These are phyloP conservation scores for Toxotes jaculatrix DNA, from an alignment of 2,113 vertebrate species.

Conservation along the genomic window DNA sequence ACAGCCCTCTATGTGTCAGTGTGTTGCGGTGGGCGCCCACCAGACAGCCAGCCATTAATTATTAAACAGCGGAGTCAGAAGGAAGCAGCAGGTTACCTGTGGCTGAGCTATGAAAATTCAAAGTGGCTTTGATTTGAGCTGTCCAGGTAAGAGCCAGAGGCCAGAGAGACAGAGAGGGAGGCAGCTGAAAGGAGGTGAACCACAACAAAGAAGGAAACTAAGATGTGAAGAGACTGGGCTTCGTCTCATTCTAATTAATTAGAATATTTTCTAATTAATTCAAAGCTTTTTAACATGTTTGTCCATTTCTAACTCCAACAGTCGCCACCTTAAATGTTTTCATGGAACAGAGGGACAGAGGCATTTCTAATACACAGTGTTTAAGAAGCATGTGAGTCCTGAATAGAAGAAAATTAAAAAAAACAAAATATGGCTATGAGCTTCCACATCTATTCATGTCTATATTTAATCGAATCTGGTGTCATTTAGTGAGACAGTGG, in stretches of 20 bases:
- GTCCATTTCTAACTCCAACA: neutral
- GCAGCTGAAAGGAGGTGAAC: constrained; percentile 16
- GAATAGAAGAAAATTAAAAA: neutral
- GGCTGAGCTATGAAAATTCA: constrained; percentile 57
- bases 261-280: neutral
- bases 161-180: constrained; percentile 35
- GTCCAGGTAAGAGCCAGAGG: constrained; percentile 62
- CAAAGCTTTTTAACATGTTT: neutral
- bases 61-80: constrained; percentile 70
- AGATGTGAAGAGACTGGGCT: constrained; percentile 25
- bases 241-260: constrained; percentile 32
- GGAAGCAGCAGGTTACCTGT: constrained; percentile 63
- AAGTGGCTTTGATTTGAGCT: constrained; percentile 55
- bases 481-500: neutral
- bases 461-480: neutral
- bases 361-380: neutral
- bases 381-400: neutral
- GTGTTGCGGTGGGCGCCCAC: constrained; percentile 38
- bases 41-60: constrained; percentile 67
- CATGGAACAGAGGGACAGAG: neutral
- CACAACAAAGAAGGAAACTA: neutral
- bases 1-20: constrained; percentile 49
- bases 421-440: neutral
- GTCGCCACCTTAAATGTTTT: neutral
- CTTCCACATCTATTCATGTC: neutral